Percentiles rank a stretch among this genome's conserved stretches.
Conservation (phyloP, 2,888 invertebrate species). For the Ariolimax columbianus region DNA sequence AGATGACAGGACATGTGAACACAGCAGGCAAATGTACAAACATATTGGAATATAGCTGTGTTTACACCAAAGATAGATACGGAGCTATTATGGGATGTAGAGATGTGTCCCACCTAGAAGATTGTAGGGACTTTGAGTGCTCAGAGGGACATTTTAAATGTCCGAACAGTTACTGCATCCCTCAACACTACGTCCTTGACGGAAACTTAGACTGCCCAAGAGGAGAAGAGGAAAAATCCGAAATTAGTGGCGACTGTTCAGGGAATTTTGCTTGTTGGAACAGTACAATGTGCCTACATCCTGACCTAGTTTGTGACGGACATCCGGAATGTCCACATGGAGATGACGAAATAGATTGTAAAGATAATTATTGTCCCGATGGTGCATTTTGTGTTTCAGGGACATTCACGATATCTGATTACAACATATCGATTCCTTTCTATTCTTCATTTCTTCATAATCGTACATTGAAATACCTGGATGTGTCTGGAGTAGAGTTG, state of each 20-base stretch:
- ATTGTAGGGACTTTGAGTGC: constrained; percentile 30
- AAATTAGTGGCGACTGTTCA: not conserved
- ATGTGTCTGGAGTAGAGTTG: not conserved
- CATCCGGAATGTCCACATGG: constrained; percentile 14
- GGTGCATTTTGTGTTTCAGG: not conserved
- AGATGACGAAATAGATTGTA: constrained; percentile 13
- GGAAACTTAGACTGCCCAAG: constrained; percentile 6
- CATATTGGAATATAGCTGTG: not conserved
- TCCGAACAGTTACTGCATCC: constrained; percentile 28
- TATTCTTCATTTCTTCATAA: not conserved
- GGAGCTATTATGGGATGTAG: not conserved
- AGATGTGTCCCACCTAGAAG: constrained; percentile 8
- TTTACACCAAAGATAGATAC: not conserved
- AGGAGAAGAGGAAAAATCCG: constrained; percentile 28
- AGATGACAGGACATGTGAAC: not conserved
- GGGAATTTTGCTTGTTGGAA: constrained; percentile 31
- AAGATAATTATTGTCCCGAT: not conserved
- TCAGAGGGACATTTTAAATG: constrained; percentile 26
- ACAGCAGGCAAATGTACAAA: not conserved
- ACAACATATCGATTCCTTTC: not conserved
- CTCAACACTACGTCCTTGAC: constrained; percentile 21
- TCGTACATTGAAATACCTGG: not conserved
- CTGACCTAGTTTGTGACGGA: not conserved
- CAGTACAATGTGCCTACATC: not conserved
- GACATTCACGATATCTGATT: not conserved